Conservation (phyloP, 2,888 invertebrate genomes). For the Pseudanteris insignis region DNA sequence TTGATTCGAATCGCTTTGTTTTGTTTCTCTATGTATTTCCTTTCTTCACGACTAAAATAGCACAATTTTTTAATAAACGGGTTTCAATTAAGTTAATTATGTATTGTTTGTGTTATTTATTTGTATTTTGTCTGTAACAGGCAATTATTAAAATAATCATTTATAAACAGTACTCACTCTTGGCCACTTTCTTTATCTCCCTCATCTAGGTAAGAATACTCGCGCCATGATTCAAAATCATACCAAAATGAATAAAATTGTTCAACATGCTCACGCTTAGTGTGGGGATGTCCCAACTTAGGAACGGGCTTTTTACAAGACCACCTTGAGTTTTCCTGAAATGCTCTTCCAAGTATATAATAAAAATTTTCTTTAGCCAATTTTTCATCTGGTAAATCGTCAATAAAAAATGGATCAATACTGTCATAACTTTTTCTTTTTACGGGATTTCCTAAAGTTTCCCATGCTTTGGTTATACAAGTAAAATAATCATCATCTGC, state of each 20-base stretch:
- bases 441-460: slow-evolving; percentile 82
- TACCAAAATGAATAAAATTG: slow-evolving; percentile 98
- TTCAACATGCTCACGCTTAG: slow-evolving; percentile 86
- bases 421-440: slow-evolving; percentile 95
- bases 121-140: no score
- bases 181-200: slow-evolving; percentile 98
- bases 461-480: slow-evolving; percentile 97
- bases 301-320: slow-evolving; percentile 90
- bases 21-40: slow-evolving; percentile 98
- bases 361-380: slow-evolving; percentile 86
- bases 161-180: slow-evolving; percentile 68
- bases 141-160: neutral
- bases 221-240: slow-evolving; percentile 98
- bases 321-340: slow-evolving; percentile 87
- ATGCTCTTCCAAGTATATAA: slow-evolving; percentile 71
- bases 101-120: no score
- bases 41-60: slow-evolving; percentile 84
- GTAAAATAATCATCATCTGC: slow-evolving; percentile 97
- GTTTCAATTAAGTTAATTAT: no score
- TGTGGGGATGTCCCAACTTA: slow-evolving; percentile 77
- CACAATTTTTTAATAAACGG: no score
- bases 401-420: slow-evolving; percentile 94
- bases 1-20: slow-evolving; percentile 93
- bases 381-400: slow-evolving; percentile 79
- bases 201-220: slow-evolving; percentile 98